Conservation (phyloP, 2,888 invertebrate genomes). For the Caenorhabditis sp. region DNA sequence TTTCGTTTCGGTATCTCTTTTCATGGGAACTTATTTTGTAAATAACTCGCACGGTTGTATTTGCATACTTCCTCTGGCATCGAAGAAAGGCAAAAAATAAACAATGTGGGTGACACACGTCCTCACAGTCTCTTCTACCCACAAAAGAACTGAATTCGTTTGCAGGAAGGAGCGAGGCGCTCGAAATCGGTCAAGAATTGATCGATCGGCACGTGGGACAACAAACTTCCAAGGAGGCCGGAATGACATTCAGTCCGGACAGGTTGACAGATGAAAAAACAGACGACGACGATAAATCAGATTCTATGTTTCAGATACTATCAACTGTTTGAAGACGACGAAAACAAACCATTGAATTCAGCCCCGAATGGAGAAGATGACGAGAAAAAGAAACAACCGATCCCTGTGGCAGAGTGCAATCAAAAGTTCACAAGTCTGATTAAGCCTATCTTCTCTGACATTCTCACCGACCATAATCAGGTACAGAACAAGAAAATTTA, state of each 20-base stretch:
- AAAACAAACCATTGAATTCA: constrained; percentile 83
- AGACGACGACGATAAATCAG: not conserved
- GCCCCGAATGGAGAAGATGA: constrained; percentile 22
- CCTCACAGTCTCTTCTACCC: constrained; percentile 26
- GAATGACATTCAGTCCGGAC: constrained; percentile 75
- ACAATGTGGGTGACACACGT: constrained; percentile 47
- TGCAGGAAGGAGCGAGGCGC: constrained; percentile 77
- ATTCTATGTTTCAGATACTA: constrained; percentile 51
- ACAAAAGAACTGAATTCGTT: constrained; percentile 45
- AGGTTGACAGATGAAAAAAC: constrained; percentile 53
- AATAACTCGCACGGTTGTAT: constrained; percentile 21
- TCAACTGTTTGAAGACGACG: constrained; percentile 83
- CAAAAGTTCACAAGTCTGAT: constrained; percentile 84
- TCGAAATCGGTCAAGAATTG: constrained; percentile 84
- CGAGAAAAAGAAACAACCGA: constrained; percentile 9
- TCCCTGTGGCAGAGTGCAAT: constrained; percentile 82
- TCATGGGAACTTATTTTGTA: not conserved
- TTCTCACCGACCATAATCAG: constrained; percentile 83
- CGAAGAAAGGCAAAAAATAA: constrained; percentile 33
- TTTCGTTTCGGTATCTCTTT: constrained; percentile 51
- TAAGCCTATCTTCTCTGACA: constrained; percentile 83
- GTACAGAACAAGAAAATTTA: constrained; percentile 75
- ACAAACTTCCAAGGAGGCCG: constrained; percentile 71
- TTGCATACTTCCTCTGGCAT: constrained; percentile 35
- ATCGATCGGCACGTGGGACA: constrained; percentile 83